Conservation (phyloP, 2,888 invertebrate species). For the Bembecia ichneumoniformis region DNA sequence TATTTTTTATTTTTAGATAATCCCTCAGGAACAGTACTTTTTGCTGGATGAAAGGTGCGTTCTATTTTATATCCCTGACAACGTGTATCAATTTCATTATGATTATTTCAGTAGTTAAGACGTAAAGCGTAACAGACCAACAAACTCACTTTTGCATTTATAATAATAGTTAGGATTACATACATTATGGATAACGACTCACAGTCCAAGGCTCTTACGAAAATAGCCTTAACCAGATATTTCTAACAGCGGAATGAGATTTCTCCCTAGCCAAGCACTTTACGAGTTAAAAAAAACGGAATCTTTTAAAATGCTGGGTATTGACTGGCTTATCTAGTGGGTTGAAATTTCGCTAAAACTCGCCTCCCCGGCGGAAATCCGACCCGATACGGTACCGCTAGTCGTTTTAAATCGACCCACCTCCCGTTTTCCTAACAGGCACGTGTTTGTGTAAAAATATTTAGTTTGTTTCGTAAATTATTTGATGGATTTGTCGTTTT, state of each 20-base stretch:
- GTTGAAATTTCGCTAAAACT: conserved; percentile 27
- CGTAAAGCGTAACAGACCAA: too few species aligned
- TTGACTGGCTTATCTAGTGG: conserved; percentile 28
- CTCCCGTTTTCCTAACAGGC: conserved; percentile 1
- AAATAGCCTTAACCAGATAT: too few species aligned
- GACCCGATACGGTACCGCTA: conserved; percentile 23
- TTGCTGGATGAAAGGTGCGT: too few species aligned
- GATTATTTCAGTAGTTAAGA: too few species aligned
- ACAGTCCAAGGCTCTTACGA: too few species aligned
- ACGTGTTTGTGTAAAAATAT: background rate
- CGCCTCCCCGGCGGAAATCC: conserved; percentile 27
- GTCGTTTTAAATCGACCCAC: conserved; percentile 15
- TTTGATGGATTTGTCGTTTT: background rate
- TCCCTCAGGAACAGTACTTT: too few species aligned
- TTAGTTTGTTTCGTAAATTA: background rate
- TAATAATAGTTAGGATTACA: too few species aligned
- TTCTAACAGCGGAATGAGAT: background rate
- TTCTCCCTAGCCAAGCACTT: conserved; percentile 1
- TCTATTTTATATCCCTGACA: too few species aligned
- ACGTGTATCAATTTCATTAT: too few species aligned
- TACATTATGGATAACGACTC: too few species aligned
- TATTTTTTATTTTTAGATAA: too few species aligned
- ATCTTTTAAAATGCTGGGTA: conserved; percentile 11
- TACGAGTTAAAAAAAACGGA: background rate
- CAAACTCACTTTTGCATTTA: too few species aligned